Conservation (phyloP, 2,797 vertebrate species). For the Mionectes olivaceus region DNA sequence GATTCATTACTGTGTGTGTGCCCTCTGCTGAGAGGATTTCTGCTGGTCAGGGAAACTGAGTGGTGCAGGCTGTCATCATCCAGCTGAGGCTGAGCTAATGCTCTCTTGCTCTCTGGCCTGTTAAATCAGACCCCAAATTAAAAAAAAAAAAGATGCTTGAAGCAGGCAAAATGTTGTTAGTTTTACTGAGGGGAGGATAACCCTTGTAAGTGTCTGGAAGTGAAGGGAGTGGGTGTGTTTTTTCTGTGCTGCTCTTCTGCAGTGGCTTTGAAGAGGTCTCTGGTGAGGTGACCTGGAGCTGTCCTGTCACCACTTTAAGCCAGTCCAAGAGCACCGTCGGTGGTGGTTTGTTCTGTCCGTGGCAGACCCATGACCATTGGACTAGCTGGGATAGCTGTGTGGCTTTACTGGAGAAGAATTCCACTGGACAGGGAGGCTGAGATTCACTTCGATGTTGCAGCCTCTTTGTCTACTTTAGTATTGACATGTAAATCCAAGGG, state of each 20-base stretch:
- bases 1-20: background rate
- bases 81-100: background rate
- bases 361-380: rapidly evolving
- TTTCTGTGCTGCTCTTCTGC: background rate
- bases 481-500: rapidly evolving
- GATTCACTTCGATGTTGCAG: background rate
- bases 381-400: background rate
- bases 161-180: background rate
- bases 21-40: background rate
- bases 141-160: background rate
- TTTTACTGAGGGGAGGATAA: background rate
- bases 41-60: background rate
- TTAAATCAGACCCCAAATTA: background rate
- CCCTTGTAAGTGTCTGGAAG: background rate
- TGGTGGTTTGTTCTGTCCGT: background rate
- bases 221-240: background rate
- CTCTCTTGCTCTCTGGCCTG: background rate
- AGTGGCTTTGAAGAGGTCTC: background rate
- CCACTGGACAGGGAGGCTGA: background rate
- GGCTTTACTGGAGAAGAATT: background rate
- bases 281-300: background rate
- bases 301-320: background rate
- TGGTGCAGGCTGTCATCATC: background rate
- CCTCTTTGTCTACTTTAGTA: background rate
- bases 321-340: background rate